phyloP scores from a whole-genome alignment of 2,113 vertebrate species.

The Ciconia maguari region DNA sequence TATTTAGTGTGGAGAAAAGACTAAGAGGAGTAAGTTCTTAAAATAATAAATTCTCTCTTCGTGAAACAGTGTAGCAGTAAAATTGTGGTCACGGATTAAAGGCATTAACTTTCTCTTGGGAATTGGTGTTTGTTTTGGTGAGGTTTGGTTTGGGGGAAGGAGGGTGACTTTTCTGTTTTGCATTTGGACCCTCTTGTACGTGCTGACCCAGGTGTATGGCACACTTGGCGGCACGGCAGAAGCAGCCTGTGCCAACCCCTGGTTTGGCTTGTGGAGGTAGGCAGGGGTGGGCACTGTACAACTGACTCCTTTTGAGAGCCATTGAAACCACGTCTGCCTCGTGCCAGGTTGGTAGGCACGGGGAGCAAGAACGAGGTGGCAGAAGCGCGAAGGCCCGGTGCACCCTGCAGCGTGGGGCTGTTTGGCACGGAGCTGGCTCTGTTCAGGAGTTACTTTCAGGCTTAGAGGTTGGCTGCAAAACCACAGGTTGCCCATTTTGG shows the following conservation, averaged over 20 bases:
- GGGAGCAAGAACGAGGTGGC: neutral
- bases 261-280: neutral
- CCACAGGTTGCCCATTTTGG: neutral
- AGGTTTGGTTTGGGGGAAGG: neutral
- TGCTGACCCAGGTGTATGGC: fast-evolving
- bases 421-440: fast-evolving
- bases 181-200: fast-evolving
- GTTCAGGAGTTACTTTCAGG: neutral
- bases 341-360: neutral
- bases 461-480: neutral
- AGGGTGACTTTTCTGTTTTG: neutral
- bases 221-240: neutral
- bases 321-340: fast-evolving
- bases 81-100: neutral
- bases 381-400: fast-evolving
- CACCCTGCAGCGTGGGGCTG: fast-evolving
- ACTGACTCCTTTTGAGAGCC: neutral
- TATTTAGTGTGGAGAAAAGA: neutral
- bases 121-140: neutral
- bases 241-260: neutral
- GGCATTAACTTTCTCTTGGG: neutral
- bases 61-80: neutral
- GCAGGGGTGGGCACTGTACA: neutral
- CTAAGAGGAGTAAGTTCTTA: neutral
- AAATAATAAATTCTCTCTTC: neutral